These are phyloP conservation scores for Aldrovandia affinis DNA, from an alignment of 2,797 vertebrate species.

Conservation along the genomic window DNA sequence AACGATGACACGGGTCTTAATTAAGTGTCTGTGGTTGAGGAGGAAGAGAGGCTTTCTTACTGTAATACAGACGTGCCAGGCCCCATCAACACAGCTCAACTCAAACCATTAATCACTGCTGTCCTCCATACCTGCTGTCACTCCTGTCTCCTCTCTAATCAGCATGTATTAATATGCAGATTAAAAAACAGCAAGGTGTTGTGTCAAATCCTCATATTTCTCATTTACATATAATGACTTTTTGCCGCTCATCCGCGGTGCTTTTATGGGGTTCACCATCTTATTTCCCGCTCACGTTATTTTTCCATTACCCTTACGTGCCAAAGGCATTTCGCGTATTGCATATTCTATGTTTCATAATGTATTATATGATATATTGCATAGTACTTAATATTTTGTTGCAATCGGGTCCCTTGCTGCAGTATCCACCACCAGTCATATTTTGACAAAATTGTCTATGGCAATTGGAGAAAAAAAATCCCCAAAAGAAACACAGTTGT, in stretches of 20 bases:
- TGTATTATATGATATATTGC: not conserved
- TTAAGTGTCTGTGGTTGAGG: not conserved
- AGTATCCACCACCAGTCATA: not conserved
- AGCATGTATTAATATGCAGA: constrained; percentile 9
- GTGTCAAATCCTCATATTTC: constrained; percentile 2
- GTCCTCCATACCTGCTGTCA: not conserved
- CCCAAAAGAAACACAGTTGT: not conserved
- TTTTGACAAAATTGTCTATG: not conserved
- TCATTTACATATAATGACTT: constrained; percentile 14
- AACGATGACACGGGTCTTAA: not conserved
- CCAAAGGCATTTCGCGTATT: not conserved
- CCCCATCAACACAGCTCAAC: not conserved
- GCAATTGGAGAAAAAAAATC: not conserved
- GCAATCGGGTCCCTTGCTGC: not conserved
- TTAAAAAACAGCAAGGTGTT: constrained; percentile 19
- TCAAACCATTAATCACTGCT: not conserved
- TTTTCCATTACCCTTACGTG: not conserved
- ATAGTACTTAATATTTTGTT: not conserved
- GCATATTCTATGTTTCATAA: not conserved
- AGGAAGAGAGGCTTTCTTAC: not conserved
- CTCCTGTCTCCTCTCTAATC: not conserved
- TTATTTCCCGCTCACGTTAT: not conserved
- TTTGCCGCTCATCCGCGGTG: not conserved
- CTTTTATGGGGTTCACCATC: not conserved
- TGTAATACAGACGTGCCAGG: not conserved